Conservation (phyloP, 2,888 invertebrate species). For the Parnassius smintheus region DNA sequence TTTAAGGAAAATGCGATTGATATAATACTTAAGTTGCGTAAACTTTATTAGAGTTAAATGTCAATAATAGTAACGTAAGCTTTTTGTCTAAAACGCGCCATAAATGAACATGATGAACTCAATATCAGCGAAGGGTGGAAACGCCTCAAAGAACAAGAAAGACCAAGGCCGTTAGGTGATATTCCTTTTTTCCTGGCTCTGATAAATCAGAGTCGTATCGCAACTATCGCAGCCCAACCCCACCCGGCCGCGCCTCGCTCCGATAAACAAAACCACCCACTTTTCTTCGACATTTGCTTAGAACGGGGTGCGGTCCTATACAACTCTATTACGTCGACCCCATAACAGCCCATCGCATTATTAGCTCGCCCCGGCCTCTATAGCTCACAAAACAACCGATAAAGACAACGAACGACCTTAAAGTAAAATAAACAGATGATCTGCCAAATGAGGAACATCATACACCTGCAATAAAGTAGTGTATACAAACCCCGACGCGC, state of each 20-base stretch:
- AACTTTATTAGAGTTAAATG: not conserved
- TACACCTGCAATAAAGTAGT: slow-evolving; percentile 69
- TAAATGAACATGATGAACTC: slow-evolving; percentile 24
- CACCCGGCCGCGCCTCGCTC: slow-evolving; percentile 57
- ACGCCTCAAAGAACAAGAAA: slow-evolving; percentile 40
- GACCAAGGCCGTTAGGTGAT: slow-evolving; percentile 52
- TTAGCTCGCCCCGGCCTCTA: slow-evolving; percentile 50
- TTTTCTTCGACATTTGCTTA: slow-evolving; percentile 65
- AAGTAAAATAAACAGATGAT: slow-evolving; percentile 74
- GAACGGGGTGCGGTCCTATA: slow-evolving; percentile 64
- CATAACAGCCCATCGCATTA: slow-evolving; percentile 59
- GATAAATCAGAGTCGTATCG: slow-evolving; percentile 62
- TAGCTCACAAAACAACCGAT: slow-evolving; percentile 62
- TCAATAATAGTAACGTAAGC: slow-evolving; percentile 18
- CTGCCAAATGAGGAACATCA: slow-evolving; percentile 59
- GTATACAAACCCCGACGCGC: slow-evolving; percentile 65
- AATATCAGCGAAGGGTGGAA: slow-evolving; percentile 19
- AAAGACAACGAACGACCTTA: slow-evolving; percentile 71
- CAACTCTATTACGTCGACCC: slow-evolving; percentile 55
- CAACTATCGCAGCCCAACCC: slow-evolving; percentile 41
- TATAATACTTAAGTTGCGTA: too few species aligned
- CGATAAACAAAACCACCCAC: slow-evolving; percentile 58
- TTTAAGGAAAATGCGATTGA: too few species aligned
- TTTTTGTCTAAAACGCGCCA: slow-evolving; percentile 21
- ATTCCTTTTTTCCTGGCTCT: slow-evolving; percentile 51